Base-by-base conservation (phyloP, 64 coral and sea anemone species). In the Pocillopora damicornis region DNA sequence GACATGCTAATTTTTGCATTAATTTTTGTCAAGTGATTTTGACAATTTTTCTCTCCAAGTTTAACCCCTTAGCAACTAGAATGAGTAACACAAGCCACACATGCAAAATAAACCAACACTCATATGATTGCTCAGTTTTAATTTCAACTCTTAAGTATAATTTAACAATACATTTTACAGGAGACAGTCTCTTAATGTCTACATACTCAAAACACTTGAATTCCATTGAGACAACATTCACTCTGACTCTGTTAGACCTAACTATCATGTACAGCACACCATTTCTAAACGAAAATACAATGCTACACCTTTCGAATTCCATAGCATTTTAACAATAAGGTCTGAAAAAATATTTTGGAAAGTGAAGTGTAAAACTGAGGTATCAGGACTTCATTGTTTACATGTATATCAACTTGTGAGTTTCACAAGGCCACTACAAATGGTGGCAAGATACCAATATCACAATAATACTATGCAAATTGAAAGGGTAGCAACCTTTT, bases 141-240 rank as follows among this genome's bases (percentile, higher is more conserved):
- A 85, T 85, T 22, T 73, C 61, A 67, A 58, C 81, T 85, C 22
- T 81, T 73, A 66, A n/a, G 22, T 26, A 85, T 85, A 85, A 85
- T 85, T 85, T 85, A 85, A 84, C 81, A 71, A 85, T 85, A 85
- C 63, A 85, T 73, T 73, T 65, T 85, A 85, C 81, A 85, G 20
- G 42, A 56, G 36, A 85, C 71, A 85, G 62, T 83, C 62, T 83
- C 68, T 5, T 18, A 12, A 83, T 42, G 18, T 85, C 65, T 85
- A 85, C 12, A n/a, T 57, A 85, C 38, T 58, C 2, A 22, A 20
- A 71, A 58, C 65, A 72, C 81, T 51, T 73, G 18, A 58, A 85
- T 72, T 72, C 81, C 81, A 79, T 79, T 17, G 72, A 20, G 67
- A 69, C 15, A 63, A 61, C 79, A 37, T 71, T n/a, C 81, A 57